Base-by-base conservation (phyloP, 2,113 vertebrate species). In the Myocastor coypus region DNA sequence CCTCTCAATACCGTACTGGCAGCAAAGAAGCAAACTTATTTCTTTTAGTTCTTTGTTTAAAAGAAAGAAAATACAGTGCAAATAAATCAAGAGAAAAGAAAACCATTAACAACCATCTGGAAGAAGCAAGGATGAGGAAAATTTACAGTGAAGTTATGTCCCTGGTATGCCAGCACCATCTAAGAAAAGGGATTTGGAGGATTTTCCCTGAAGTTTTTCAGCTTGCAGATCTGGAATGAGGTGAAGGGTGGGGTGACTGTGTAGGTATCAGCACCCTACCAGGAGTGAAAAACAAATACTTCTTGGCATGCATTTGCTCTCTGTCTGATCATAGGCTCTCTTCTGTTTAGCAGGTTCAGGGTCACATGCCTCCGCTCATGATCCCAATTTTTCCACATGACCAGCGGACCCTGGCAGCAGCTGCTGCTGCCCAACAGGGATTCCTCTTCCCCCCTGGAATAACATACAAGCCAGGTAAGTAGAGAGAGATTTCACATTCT, bases 341-440 rank as follows among this genome's bases (percentile, higher is more conserved):
- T 99, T 99, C 98, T 99, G 98, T 99, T 99, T 98, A 99, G 99
- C 99, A 99, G 99, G 99, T 99, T 99, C 99, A 99, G 99, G 99
- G 99, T 99, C 99, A 99, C 99, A 99, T 99, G 99, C 99, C 99
- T 99, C 99, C 99, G 98, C 99, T 99, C 98, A 99, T 99, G 99
- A 99, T 99, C 99, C 99, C 99, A 98, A 99, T 99, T 99, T 99
- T 99, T 99, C 99, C 99, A 99, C 99, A 99, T 98, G 99, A 99
- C 99, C 99, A 99, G 98, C 99, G 99, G 98, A 99, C 99, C 92
- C 98, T 99, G 99, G 99, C 99, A 98, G 99, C 99, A 73, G 99
- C 99, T 90, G 99, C 99, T 96, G 99, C 99, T 86, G 99, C 99
- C 97, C 99, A 99, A 98, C 99, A 99, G 99, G 99, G 99, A 98